Base-by-base conservation (phyloP, 2,888 invertebrate species). In the Nymphalis polychloros region DNA sequence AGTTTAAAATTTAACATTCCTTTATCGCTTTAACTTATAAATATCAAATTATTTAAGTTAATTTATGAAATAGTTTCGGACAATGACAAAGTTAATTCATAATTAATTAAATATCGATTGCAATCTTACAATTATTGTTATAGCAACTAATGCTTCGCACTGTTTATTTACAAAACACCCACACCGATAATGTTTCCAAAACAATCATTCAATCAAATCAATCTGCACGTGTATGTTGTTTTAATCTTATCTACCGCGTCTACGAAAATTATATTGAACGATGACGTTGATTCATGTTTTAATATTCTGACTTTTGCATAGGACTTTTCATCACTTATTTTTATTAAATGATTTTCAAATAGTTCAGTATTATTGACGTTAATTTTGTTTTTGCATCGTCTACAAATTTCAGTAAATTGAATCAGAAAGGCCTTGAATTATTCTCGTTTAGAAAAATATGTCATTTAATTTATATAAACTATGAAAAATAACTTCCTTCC, bases 151-250 rank as follows among this genome's bases (percentile, higher is more conserved):
- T 35, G n/a, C 59, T 59, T 57, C 35, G 41, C 41, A 20, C 20
- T 61, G 47, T 63, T 67, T 70, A 59, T 71, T 67, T 70, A 67
- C 59, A 41, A 23, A 63, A 68, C 68, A 59, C 67, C 71, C 66
- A 67, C 70, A 35, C 59, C n/a, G 59, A 57, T 67, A 53, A 63
- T 63, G 63, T 75, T 70, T 68, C 52, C 66, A 71, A 69, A 67
- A 74, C 74, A 68, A 72, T 48, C 67, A 64, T 59, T 75, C 71
- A 63, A 72, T 73, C 72, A 73, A 64, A 69, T 66, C 50, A 59
- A 53, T 20, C 59, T 60, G 64, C 65, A 61, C 68, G 64, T 65
- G 63, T 70, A 35, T 73, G 55, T 68, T 64, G 57, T 59, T 47
- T 65, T 52, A 67, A 62, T 67, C 68, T 72, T 68, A 72, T 70